These are phyloP conservation scores for Agelaius tricolor DNA, from an alignment of 2,113 vertebrate species.

Conservation along the genomic window DNA sequence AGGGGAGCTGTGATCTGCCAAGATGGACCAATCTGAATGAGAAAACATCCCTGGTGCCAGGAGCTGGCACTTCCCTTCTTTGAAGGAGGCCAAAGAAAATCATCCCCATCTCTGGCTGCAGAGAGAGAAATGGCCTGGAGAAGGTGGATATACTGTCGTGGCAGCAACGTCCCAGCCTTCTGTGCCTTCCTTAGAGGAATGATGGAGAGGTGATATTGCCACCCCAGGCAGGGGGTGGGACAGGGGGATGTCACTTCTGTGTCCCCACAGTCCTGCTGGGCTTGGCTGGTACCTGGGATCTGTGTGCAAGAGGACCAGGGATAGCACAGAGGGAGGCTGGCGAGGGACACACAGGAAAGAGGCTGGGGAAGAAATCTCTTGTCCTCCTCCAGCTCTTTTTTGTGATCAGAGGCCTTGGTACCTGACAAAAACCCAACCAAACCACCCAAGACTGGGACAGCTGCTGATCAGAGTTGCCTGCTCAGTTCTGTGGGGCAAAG, in stretches of 20 bases:
- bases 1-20: neutral
- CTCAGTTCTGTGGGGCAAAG: neutral
- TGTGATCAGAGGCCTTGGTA: neutral
- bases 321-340: neutral
- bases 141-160: neutral
- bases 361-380: neutral
- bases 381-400: neutral
- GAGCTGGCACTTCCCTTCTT: neutral
- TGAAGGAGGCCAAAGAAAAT: neutral
- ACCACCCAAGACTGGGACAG: neutral
- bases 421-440: neutral
- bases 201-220: neutral
- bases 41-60: neutral
- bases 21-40: neutral
- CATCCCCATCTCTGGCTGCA: neutral
- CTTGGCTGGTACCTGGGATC: neutral
- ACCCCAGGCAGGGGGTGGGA: neutral
- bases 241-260: neutral
- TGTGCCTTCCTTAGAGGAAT: neutral
- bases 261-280: neutral
- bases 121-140: neutral
- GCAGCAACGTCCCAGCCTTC: accelerated
- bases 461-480: neutral
- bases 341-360: accelerated
- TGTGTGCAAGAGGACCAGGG: neutral